Percentiles rank a stretch among this genome's conserved stretches.
Evolutionary conservation across 1,140 invertebrate species (phyloP).

Genomic region (Lepeophtheirus salmonis): DNA sequence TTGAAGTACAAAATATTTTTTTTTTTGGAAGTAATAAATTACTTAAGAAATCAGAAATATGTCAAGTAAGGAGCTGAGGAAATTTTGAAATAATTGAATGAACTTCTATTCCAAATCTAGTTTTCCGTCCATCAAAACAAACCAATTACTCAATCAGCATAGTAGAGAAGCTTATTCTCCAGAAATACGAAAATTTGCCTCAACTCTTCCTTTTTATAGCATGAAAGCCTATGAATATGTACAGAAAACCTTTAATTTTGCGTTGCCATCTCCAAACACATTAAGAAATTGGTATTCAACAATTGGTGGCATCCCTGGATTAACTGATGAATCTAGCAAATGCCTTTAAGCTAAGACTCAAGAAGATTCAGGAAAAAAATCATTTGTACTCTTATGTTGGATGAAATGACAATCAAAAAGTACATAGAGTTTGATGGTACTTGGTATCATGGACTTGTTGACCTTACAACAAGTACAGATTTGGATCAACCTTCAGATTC

Average conservation of each 20-base stretch:
- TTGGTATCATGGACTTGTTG: constrained; percentile 21
- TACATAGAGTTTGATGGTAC: constrained; percentile 25
- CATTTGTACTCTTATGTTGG: constrained; percentile 24
- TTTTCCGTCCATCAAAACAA: neutral
- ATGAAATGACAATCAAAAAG: constrained; percentile 28
- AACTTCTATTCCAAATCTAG: neutral
- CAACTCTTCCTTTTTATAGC: constrained; percentile 4
- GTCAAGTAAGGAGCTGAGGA: neutral
- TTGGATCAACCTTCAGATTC: constrained; percentile 21
- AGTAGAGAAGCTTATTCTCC: neutral
- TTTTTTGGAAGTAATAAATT: neutral
- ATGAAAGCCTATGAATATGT: constrained; percentile 7
- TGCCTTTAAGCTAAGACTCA: neutral
- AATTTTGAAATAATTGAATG: neutral
- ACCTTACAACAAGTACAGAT: constrained; percentile 24
- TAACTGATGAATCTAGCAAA: neutral
- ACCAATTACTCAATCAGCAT: neutral
- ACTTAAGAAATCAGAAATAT: neutral
- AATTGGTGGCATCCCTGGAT: constrained; percentile 2
- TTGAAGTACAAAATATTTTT: no score
- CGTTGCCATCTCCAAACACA: neutral
- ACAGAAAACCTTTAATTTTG: neutral
- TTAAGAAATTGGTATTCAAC: constrained; percentile 6
- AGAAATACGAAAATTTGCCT: neutral
- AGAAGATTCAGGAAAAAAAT: neutral